These are phyloP conservation scores for Muscicapa comitata DNA, from an alignment of 2,797 vertebrate genomes.

Conservation along the genomic window DNA sequence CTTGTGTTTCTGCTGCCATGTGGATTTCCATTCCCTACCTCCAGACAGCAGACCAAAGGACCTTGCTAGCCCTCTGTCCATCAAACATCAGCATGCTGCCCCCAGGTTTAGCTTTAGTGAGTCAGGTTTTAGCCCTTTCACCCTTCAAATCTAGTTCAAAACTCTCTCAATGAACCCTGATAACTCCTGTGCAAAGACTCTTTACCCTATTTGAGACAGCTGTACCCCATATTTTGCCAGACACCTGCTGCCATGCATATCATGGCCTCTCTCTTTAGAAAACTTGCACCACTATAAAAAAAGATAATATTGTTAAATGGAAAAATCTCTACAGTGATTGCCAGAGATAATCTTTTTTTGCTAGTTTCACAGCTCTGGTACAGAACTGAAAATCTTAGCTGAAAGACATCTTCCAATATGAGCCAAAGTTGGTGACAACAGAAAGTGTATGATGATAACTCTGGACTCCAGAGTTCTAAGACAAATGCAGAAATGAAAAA, in stretches of 20 bases:
- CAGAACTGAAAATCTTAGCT: neutral
- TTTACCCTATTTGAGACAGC: neutral
- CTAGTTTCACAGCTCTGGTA: neutral
- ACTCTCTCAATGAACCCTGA: neutral
- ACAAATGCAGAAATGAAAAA: neutral
- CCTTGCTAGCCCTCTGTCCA: accelerated
- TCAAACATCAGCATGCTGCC: neutral
- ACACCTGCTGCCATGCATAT: accelerated
- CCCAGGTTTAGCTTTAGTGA: neutral
- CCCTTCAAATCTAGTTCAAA: neutral
- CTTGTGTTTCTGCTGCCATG: neutral
- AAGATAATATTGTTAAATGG: neutral
- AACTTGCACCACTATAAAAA: neutral
- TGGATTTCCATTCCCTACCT: neutral
- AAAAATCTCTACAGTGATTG: neutral
- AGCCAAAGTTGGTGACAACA: neutral
- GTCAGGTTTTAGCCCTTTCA: neutral
- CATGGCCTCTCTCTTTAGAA: neutral
- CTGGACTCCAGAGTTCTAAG: neutral
- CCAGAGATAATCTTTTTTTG: neutral
- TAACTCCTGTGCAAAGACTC: neutral
- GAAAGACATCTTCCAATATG: neutral
- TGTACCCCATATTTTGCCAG: neutral
- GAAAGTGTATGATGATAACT: neutral
- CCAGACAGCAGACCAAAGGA: neutral